Conservation (phyloP, 1,140 invertebrate genomes). For the Mizuhopecten yessoensis region DNA sequence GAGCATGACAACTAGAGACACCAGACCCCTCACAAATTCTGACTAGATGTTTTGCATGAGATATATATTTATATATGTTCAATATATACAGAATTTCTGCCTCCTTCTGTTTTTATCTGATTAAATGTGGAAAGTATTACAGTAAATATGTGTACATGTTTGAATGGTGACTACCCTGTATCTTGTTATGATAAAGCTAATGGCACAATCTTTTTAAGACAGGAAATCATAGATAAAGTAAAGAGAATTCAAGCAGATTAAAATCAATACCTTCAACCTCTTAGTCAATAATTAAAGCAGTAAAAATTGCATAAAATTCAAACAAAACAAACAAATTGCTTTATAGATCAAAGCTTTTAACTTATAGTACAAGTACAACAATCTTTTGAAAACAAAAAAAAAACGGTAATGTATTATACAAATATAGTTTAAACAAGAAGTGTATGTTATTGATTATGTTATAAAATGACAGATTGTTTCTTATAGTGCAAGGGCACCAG, state of each 20-base stretch:
- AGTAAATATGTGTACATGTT: background rate
- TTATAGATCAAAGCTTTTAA: slow-evolving; percentile 3
- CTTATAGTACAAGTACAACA: background rate
- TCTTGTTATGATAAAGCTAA: background rate
- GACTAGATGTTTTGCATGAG: background rate
- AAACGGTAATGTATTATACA: background rate
- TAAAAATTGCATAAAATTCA: background rate
- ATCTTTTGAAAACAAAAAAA: background rate
- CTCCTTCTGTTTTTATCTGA: background rate
- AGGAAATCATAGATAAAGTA: background rate
- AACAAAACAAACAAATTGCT: background rate
- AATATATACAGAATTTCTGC: background rate
- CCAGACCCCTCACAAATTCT: background rate
- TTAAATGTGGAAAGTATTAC: background rate
- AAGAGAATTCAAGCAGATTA: background rate
- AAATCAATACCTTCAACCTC: background rate
- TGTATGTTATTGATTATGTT: background rate
- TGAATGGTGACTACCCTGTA: background rate
- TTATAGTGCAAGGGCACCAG: background rate
- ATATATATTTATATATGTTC: background rate
- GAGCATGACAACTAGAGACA: background rate
- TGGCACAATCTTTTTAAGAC: background rate
- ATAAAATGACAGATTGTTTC: background rate
- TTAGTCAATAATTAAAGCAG: slow-evolving; percentile 27
- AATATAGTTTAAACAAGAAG: background rate